Conservation (phyloP, 2,797 vertebrate species). For the Setipinna tenuifilis region DNA sequence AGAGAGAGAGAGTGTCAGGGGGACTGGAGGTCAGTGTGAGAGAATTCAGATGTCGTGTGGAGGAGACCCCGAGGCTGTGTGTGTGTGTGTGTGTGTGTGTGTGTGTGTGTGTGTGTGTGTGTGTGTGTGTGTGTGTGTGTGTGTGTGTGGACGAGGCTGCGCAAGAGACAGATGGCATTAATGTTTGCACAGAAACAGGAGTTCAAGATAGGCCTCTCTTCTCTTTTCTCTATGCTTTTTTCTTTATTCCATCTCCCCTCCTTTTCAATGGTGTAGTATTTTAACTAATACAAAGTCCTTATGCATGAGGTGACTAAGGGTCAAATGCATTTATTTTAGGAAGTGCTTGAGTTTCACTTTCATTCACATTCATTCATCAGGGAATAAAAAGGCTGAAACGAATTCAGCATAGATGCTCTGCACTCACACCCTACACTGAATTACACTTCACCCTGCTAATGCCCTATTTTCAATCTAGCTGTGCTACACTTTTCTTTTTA, state of each 20-base stretch:
- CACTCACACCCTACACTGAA: too few relatives aligned
- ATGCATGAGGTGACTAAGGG: background rate
- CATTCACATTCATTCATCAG: background rate
- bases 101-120: constrained; percentile 36
- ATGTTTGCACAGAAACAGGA: constrained; percentile 68
- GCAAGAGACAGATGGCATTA: constrained; percentile 74
- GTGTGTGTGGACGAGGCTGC: constrained; percentile 56
- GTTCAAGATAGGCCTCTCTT: constrained; percentile 61
- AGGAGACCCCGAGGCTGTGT: constrained; percentile 74
- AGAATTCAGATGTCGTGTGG: constrained; percentile 39
- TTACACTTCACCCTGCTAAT: background rate
- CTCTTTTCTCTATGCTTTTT: too few relatives aligned
- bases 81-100: constrained; percentile 52
- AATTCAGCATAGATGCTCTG: background rate
- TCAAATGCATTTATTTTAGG: background rate
- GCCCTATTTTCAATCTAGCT: background rate
- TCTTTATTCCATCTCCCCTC: too few relatives aligned
- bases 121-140: constrained; percentile 40
- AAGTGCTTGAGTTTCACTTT: background rate
- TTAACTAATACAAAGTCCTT: background rate
- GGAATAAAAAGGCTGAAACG: background rate
- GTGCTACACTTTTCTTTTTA: background rate
- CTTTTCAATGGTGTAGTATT: background rate
- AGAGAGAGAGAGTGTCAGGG: background rate
- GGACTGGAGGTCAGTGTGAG: background rate